Evolutionary conservation across 2,888 invertebrate species (phyloP).

Genomic region (Ophion slaviceki): DNA sequence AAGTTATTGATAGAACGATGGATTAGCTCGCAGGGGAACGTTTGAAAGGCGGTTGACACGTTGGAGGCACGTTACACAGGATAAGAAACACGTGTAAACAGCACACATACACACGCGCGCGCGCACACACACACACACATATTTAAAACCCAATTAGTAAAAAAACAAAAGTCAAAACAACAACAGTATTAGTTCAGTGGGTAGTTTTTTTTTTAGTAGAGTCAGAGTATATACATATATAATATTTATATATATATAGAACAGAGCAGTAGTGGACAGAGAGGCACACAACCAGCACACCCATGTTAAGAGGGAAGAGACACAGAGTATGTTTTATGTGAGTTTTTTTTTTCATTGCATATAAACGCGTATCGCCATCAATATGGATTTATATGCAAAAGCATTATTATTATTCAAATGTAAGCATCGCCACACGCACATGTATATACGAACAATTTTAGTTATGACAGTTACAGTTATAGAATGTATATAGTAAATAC

Average conservation of each 20-base stretch:
- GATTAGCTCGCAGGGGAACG: not conserved
- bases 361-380: conserved; percentile 69
- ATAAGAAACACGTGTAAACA: conserved; percentile 32
- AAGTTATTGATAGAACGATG: conserved; percentile 37
- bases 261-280: conserved; percentile 83
- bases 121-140: not conserved
- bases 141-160: not conserved
- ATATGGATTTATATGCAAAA: conserved; percentile 68
- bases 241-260: conserved; percentile 63
- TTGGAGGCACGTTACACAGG: conserved; percentile 55
- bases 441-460: conserved; percentile 67
- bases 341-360: conserved; percentile 66
- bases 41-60: conserved; percentile 21
- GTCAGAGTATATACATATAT: conserved; percentile 41
- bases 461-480: conserved; percentile 65
- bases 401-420: conserved; percentile 50
- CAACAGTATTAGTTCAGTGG: conserved; percentile 63
- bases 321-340: conserved; percentile 62
- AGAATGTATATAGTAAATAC: conserved; percentile 63
- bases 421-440: conserved; percentile 74
- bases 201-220: conserved; percentile 61
- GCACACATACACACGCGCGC: not conserved
- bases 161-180: conserved; percentile 53
- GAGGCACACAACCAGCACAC: conserved; percentile 83
- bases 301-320: conserved; percentile 78